These are phyloP conservation scores for Metaphire vulgaris DNA, from an alignment of 1,140 invertebrate genomes.

Conservation along the genomic window DNA sequence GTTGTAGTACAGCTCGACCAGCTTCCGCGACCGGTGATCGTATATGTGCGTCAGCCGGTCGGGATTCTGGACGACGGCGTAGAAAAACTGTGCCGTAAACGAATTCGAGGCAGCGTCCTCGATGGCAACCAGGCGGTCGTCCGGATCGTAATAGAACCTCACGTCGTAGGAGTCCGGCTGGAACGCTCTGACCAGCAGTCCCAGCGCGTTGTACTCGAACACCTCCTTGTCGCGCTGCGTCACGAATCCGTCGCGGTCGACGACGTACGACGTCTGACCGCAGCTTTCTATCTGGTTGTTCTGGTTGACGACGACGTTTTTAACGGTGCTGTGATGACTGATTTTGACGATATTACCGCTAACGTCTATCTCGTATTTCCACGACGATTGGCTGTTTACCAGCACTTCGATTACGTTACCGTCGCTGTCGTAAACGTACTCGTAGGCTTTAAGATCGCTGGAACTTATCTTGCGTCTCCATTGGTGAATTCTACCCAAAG, in stretches of 20 bases:
- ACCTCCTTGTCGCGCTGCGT: constrained; percentile 82
- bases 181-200: constrained; percentile 72
- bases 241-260: constrained; percentile 83
- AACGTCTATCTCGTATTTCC: constrained; percentile 91
- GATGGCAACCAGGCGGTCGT: constrained; percentile 71
- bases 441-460: constrained; percentile 77
- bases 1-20: constrained; percentile 46
- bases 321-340: constrained; percentile 75
- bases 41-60: constrained; percentile 59
- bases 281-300: constrained; percentile 82
- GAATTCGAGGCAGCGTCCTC: constrained; percentile 63
- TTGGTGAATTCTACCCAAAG: constrained; percentile 70
- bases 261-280: constrained; percentile 80
- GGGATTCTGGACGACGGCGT: constrained; percentile 66
- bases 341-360: constrained; percentile 88
- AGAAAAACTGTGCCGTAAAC: constrained; percentile 91
- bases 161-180: constrained; percentile 73
- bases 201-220: constrained; percentile 83
- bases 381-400: constrained; percentile 77
- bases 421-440: constrained; percentile 49
- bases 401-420: constrained; percentile 45
- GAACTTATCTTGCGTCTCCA: constrained; percentile 79
- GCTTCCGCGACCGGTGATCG: constrained; percentile 52
- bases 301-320: constrained; percentile 80
- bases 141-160: constrained; percentile 81